A percentile compares a stretch with the other conserved stretches of the same genome.
phyloP scores from a whole-genome alignment of 2,797 vertebrate genomes.

The Serranus cabrilla region DNA sequence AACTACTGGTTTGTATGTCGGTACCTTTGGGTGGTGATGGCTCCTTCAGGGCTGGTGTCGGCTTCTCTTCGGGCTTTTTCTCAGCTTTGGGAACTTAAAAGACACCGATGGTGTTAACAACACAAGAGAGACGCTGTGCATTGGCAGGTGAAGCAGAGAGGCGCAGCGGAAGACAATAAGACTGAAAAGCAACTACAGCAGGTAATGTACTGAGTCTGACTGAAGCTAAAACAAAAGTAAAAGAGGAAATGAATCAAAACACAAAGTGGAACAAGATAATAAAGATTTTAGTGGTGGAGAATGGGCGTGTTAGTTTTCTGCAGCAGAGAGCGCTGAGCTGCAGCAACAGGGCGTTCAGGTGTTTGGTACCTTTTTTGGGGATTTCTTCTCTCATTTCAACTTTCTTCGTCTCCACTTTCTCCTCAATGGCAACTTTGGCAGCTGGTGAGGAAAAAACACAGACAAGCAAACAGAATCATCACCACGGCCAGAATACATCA shows the following conservation, averaged over 20 bases:
- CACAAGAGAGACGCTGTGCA: slow-evolving; percentile 29
- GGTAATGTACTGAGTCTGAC: not conserved
- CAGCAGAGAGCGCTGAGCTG: slow-evolving; percentile 24
- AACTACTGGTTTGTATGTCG: slow-evolving; percentile 17
- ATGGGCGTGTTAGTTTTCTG: slow-evolving; percentile 11
- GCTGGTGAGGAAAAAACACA: slow-evolving; percentile 61
- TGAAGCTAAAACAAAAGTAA: slow-evolving; percentile 1
- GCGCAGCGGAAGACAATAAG: slow-evolving; percentile 18
- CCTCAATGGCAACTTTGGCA: slow-evolving; percentile 79
- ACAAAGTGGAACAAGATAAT: slow-evolving; percentile 1
- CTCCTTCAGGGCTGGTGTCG: slow-evolving; percentile 58
- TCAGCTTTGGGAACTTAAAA: slow-evolving; percentile 78
- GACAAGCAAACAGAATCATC: slow-evolving; percentile 7
- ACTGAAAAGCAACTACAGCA: slow-evolving; percentile 10
- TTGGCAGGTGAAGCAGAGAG: slow-evolving; percentile 39
- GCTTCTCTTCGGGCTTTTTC: slow-evolving; percentile 68
- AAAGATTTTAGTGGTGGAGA: slow-evolving; percentile 41
- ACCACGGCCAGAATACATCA: not conserved
- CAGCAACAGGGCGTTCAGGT: not conserved
- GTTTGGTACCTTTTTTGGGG: slow-evolving; percentile 78
- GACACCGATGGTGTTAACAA: slow-evolving; percentile 60
- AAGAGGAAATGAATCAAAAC: not conserved
- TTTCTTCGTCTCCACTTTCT: slow-evolving; percentile 74
- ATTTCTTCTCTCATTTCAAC: slow-evolving; percentile 77
- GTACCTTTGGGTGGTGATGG: slow-evolving; percentile 80